These are phyloP conservation scores for Zygogramma bicolorata DNA, from an alignment of 2,888 invertebrate species.

Conservation along the genomic window DNA sequence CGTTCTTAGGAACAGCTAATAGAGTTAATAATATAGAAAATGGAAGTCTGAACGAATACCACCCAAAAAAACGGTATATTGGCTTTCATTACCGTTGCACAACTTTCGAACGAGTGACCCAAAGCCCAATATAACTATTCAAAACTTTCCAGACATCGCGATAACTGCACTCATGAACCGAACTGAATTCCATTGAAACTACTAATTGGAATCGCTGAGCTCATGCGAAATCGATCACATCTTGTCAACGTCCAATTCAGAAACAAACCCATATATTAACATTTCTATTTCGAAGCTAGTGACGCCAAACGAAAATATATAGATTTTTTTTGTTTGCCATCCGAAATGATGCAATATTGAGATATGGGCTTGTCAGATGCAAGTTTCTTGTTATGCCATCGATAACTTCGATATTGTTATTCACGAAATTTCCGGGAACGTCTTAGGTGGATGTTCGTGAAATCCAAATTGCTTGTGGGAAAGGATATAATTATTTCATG, in stretches of 20 bases:
- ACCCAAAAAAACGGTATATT: no score
- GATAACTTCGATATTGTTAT: no score
- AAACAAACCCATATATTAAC: conserved; percentile 2
- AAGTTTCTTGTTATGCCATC: not conserved
- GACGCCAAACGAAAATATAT: not conserved
- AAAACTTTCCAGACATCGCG: not conserved
- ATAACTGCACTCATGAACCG: not conserved
- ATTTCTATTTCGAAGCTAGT: not conserved
- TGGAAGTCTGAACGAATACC: no score
- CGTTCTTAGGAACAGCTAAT: no score
- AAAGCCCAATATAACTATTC: no score
- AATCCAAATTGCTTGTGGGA: no score
- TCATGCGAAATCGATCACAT: not conserved
- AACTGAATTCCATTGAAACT: not conserved
- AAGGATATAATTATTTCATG: no score
- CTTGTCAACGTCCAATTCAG: not conserved
- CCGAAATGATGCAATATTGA: not conserved
- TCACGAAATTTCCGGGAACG: no score
- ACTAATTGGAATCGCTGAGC: not conserved
- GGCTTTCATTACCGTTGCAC: no score
- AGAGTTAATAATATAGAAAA: no score
- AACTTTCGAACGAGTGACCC: no score
- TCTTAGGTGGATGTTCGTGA: no score
- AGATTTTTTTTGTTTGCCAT: not conserved
- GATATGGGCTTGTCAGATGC: not conserved